Conservation (phyloP, 1,140 invertebrate species). For the Colletes gigas region DNA sequence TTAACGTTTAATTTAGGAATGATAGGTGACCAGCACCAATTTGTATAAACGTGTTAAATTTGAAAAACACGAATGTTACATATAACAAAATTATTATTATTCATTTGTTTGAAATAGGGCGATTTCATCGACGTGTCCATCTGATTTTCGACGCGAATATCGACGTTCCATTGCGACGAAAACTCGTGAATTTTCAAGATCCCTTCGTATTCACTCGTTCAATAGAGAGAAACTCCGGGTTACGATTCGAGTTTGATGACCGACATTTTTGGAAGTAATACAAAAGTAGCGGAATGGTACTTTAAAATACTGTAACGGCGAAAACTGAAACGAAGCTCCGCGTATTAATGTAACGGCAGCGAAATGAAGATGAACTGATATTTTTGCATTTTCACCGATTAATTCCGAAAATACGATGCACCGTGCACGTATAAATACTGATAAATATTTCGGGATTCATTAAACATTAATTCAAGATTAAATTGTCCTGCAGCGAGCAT, state of each 20-base stretch:
- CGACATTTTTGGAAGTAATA: neutral
- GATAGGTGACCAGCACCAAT: no score
- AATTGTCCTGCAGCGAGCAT: conserved; percentile 9
- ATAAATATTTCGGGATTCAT: conserved; percentile 45
- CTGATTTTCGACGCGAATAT: neutral
- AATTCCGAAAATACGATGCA: conserved; percentile 33
- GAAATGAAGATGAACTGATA: neutral
- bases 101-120: neutral
- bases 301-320: neutral
- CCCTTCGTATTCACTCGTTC: neutral
- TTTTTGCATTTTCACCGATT: conserved; percentile 17
- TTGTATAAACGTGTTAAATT: neutral
- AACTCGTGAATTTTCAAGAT: neutral
- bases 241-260: neutral
- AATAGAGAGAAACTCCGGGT: neutral
- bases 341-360: neutral
- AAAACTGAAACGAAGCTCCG: neutral
- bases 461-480: conserved; percentile 56
- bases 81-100: neutral
- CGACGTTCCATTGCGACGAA: neutral
- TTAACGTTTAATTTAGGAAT: no score
- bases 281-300: neutral
- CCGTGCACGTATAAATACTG: neutral
- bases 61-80: no score
- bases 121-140: neutral